phyloP scores from a whole-genome alignment of 2,797 vertebrate genomes.

The Epinephelus coioides region DNA sequence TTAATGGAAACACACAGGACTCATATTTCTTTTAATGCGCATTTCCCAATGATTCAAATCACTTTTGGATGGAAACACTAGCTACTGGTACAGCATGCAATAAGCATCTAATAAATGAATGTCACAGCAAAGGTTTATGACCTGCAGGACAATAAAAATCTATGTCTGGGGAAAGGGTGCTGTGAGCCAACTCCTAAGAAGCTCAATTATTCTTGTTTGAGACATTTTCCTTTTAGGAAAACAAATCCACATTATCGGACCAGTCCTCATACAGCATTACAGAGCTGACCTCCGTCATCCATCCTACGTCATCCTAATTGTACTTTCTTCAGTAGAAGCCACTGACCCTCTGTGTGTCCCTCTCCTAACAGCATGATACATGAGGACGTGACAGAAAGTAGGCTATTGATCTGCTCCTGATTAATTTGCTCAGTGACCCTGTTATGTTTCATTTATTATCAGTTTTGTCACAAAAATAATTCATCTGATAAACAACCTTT shows the following conservation, averaged over 20 bases:
- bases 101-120: not conserved
- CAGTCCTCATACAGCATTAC: not conserved
- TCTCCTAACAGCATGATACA: not conserved
- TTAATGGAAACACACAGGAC: too few species aligned
- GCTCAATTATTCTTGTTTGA: not conserved
- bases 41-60: too few species aligned
- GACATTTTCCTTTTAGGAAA: not conserved
- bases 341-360: too few species aligned
- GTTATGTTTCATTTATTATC: not conserved
- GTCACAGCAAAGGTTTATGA: not conserved
- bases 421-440: not conserved
- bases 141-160: not conserved
- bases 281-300: not conserved
- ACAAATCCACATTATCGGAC: not conserved
- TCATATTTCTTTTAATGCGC: too few species aligned
- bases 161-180: not conserved
- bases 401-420: conserved; percentile 20
- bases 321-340: not conserved
- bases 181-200: too few species aligned
- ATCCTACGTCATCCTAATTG: not conserved
- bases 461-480: not conserved
- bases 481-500: not conserved
- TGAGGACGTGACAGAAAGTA: not conserved
- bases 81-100: too few species aligned
- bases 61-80: too few species aligned